Evolutionary conservation across 2,797 vertebrate species (phyloP).

Genomic region (Moxostoma hubbsi): DNA sequence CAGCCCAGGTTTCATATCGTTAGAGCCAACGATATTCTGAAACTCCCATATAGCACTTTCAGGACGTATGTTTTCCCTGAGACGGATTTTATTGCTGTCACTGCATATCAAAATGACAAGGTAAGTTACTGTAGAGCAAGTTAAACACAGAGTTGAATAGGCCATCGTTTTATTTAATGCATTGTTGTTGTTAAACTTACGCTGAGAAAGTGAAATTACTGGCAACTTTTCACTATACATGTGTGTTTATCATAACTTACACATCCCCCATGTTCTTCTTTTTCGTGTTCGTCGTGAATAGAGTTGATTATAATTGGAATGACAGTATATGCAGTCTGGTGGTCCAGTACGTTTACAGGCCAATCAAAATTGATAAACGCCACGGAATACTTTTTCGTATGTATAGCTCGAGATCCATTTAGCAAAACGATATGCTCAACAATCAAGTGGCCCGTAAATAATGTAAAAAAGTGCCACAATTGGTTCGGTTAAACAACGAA

Average conservation of each 20-base stretch:
- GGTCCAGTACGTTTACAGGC: neutral
- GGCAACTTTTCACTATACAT: too few relatives aligned
- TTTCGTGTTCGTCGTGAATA: neutral
- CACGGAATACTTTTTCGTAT: neutral
- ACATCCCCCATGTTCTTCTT: too few relatives aligned
- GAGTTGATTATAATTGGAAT: conserved; percentile 4
- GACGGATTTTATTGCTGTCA: conserved; percentile 95
- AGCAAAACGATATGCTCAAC: neutral
- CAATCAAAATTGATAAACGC: neutral
- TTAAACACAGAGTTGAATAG: neutral
- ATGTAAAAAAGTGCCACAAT: neutral
- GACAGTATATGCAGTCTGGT: neutral
- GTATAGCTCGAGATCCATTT: neutral
- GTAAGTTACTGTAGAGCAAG: conserved; percentile 69
- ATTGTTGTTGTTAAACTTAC: neutral
- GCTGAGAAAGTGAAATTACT: neutral
- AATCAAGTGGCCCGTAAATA: conserved; percentile 2
- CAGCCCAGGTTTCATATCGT: conserved; percentile 96
- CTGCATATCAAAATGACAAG: conserved; percentile 98
- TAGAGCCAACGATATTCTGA: conserved; percentile 92
- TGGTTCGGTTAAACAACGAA: neutral
- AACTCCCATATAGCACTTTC: conserved; percentile 95
- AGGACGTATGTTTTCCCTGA: conserved; percentile 95
- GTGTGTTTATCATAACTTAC: too few relatives aligned
- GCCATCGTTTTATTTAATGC: neutral